Conservation (phyloP, 1,140 invertebrate genomes). For the Cyclina sinensis region DNA sequence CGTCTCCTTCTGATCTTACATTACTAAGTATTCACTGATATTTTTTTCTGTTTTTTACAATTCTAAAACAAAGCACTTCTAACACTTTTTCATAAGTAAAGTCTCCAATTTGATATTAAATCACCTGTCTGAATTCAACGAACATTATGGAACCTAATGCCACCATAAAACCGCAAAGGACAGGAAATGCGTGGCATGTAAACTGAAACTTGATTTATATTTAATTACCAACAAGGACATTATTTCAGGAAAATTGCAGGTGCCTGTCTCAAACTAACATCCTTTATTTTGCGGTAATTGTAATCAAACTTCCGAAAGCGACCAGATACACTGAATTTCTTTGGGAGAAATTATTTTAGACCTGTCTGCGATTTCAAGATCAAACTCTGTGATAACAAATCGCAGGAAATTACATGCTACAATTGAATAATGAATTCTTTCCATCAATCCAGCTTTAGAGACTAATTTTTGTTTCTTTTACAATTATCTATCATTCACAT, state of each 20-base stretch:
- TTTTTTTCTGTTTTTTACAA: no score
- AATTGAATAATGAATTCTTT: not conserved
- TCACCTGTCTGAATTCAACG: not conserved
- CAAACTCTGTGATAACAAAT: not conserved
- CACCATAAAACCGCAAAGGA: not conserved
- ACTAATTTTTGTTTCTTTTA: not conserved
- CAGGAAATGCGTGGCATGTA: slow-evolving; percentile 9
- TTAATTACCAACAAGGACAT: slow-evolving; percentile 17
- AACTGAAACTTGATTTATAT: not conserved
- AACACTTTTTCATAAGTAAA: no score
- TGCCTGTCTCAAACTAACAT: not conserved
- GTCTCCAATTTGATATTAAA: no score
- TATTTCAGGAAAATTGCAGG: slow-evolving; percentile 31
- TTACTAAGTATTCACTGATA: no score
- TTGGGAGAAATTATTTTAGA: not conserved
- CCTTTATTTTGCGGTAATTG: slow-evolving; percentile 42
- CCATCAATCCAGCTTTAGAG: not conserved
- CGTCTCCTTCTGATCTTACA: no score
- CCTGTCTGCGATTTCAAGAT: not conserved
- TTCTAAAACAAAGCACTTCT: no score
- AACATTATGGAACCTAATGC: not conserved
- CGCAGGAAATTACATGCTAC: slow-evolving; percentile 18
- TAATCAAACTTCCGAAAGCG: slow-evolving; percentile 21
- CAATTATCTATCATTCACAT: not conserved
- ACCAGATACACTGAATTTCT: not conserved